Conservation (phyloP, 2,888 invertebrate genomes). For the Standfussiana lucernea region DNA sequence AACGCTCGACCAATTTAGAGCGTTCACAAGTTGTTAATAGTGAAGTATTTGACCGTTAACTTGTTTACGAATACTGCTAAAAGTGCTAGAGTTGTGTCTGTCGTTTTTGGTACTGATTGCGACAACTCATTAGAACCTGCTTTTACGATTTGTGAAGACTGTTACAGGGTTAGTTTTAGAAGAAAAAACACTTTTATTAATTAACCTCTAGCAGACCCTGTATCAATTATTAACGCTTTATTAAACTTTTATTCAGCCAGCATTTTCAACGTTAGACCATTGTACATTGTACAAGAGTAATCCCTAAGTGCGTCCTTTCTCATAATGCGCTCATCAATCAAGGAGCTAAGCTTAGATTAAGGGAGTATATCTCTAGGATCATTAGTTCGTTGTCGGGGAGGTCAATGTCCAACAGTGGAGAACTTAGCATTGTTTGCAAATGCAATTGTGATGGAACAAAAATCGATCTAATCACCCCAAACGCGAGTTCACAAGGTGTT, state of each 20-base stretch:
- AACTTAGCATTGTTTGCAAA: background rate
- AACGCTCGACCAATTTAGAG: constrained; percentile 57
- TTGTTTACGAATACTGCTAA: constrained; percentile 33
- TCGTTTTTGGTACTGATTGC: constrained; percentile 33
- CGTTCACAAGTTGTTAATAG: constrained; percentile 50
- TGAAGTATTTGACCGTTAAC: constrained; percentile 35
- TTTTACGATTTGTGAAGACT: constrained; percentile 29
- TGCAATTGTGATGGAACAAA: constrained; percentile 2
- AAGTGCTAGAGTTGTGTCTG: constrained; percentile 10
- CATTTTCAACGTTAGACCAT: background rate
- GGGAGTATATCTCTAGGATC: constrained; percentile 20
- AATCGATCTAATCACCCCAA: background rate
- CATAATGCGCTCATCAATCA: constrained; percentile 53
- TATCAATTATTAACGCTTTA: constrained; percentile 4
- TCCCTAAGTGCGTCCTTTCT: constrained; percentile 22
- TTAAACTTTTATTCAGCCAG: background rate
- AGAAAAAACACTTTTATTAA: constrained; percentile 6
- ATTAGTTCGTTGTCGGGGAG: constrained; percentile 40
- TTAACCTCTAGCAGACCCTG: background rate
- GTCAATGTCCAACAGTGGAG: constrained; percentile 41
- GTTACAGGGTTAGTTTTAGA: background rate
- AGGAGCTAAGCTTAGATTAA: constrained; percentile 39
- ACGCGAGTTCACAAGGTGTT: background rate
- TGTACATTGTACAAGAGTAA: constrained; percentile 34
- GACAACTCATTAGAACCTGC: constrained; percentile 26